Evolutionary conservation across 1,140 invertebrate species (phyloP).

Genomic region (Pectinophora gossypiella): DNA sequence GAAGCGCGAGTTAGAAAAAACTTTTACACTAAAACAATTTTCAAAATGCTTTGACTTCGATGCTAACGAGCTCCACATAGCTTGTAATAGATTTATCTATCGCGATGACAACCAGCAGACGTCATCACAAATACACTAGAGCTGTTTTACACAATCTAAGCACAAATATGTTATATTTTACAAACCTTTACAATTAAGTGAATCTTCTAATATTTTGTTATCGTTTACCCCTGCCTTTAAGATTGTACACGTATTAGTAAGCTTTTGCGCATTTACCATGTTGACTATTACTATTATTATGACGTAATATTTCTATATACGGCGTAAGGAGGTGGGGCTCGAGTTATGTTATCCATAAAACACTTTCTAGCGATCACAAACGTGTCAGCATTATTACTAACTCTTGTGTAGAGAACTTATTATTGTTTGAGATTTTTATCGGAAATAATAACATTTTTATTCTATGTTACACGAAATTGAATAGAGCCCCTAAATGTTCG

Average conservation of each 20-base stretch:
- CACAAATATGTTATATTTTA: constrained; percentile 12
- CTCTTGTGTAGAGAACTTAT: background rate
- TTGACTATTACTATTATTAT: constrained; percentile 64
- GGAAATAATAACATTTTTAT: background rate
- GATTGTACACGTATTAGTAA: constrained; percentile 47
- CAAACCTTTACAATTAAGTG: constrained; percentile 32
- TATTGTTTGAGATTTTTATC: background rate
- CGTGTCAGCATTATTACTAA: background rate
- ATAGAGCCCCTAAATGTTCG: constrained; percentile 51
- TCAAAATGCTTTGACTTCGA: background rate
- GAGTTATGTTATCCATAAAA: background rate
- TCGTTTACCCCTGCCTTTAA: constrained; percentile 53
- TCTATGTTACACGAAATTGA: background rate
- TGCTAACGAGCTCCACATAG: background rate
- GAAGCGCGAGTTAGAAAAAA: background rate
- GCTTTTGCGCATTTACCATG: constrained; percentile 71
- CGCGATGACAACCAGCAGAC: background rate
- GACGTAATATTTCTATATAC: background rate
- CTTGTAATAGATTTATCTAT: background rate
- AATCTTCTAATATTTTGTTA: constrained; percentile 67
- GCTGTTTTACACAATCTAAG: constrained; percentile 6
- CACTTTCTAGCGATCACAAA: background rate
- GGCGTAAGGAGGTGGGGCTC: background rate
- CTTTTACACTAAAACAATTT: background rate
- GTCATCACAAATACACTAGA: background rate